Evolutionary conservation across 2,888 invertebrate genomes (phyloP), one percentile per base, ranked within the genome.

Genomic region (Ceraclea dissimilis): DNA sequence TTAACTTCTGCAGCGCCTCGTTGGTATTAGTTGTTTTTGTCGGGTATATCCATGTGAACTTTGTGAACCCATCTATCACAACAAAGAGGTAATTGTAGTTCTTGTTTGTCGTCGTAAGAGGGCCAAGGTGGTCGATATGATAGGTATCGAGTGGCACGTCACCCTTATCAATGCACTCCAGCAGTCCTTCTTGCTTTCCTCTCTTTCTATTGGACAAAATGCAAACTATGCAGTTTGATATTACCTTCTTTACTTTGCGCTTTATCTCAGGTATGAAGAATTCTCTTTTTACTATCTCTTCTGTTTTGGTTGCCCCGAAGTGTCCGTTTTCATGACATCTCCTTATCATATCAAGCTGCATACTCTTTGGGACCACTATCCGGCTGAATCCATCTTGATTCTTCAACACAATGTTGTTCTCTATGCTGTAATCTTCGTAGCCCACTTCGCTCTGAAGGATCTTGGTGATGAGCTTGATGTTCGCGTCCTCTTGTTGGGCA

Each of bases 21-120:
- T 61, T 62, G 2, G 65, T 57, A 0, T 66, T 59, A 1, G 64
- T 65, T 2, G 64, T 57, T 52, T 68, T 69, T 0, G 64, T 64
- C 1, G 69, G 68, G 52, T 65, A 70, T 0, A 70, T 13, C 68
- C 71, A 70, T 1, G 63, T 64, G 63, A 69, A 70, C 51, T 70
- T 71, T 0, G 68, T 68, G 46, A 69, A 70, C 0, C 60, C 65
- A 59, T 71, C 70, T 0, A 70, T 57, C 0, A 70, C 61, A 0
- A 67, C 67, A 0, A 71, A 63, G 1, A 72, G 66, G 34, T 70
- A 61, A 44, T 68, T 67, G 44, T 69, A 69, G n/a, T 55, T 50
- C 54, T 68, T 69, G 1, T 62, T 62, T 1, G 69, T 70, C 2
- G 64, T 63, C 0, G 65, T 61, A 13, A 69, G 33, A 0, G 69